phyloP scores from a whole-genome alignment of 2,797 vertebrate genomes.

The Tragelaphus eurycerus region DNA sequence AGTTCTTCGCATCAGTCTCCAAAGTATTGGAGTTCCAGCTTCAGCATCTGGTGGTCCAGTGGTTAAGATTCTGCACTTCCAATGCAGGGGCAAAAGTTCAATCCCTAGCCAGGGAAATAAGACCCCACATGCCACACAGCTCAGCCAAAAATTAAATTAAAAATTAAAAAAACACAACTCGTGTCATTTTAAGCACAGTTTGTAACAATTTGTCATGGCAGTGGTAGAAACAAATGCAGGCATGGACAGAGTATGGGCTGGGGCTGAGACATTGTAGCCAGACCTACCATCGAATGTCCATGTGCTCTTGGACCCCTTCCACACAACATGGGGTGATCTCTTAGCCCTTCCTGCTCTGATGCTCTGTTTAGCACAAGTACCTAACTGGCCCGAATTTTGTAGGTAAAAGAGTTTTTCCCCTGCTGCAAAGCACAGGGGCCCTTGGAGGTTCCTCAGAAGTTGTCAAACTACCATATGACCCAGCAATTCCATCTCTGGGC shows the following conservation, averaged over 20 bases:
- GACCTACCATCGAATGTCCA: rapidly evolving
- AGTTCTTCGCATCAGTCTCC: background rate
- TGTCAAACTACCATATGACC: background rate
- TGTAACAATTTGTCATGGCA: background rate
- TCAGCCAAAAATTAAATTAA: background rate
- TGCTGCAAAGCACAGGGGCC: background rate
- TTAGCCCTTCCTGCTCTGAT: background rate
- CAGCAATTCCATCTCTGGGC: background rate
- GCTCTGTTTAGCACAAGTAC: background rate
- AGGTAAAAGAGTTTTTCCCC: background rate
- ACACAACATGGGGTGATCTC: background rate
- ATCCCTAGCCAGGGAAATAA: background rate
- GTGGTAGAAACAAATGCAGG: background rate
- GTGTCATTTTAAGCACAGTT: background rate
- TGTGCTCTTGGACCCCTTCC: background rate
- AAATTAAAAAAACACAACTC: background rate
- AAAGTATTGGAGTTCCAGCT: background rate
- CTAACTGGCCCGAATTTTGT: background rate
- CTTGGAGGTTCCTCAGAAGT: background rate
- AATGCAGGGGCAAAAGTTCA: background rate
- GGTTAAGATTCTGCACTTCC: background rate
- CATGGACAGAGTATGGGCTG: background rate
- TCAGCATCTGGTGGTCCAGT: background rate
- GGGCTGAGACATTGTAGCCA: background rate
- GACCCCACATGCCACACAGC: background rate